Conservation (phyloP, 2,888 invertebrate species). For the Phymatocera aterrima region DNA sequence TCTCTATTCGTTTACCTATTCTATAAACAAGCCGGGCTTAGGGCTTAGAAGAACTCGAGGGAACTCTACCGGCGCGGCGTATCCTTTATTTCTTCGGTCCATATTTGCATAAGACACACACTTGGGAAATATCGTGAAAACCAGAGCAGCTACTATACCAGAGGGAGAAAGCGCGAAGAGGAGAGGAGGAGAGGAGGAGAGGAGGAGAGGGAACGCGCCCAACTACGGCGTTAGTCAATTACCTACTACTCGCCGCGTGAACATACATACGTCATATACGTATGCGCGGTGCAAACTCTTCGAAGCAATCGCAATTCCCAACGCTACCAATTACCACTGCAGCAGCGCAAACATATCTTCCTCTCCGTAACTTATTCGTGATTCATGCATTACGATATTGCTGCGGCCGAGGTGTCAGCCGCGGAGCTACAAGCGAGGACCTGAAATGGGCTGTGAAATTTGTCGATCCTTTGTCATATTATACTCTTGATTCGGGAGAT, state of each 20-base stretch:
- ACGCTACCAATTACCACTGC: constrained; percentile 53
- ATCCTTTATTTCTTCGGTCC: constrained; percentile 16
- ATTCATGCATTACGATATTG: not conserved
- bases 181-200: not conserved
- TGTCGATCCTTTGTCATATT: too few species aligned
- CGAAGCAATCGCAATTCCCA: constrained; percentile 53
- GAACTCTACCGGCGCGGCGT: not conserved
- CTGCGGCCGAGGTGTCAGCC: not conserved
- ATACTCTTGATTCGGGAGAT: not conserved
- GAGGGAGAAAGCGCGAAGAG: not conserved
- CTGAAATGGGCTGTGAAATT: not conserved
- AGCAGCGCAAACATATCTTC: constrained; percentile 34
- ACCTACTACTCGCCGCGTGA: constrained; percentile 49
- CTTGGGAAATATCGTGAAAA: constrained; percentile 37
- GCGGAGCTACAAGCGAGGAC: too few species aligned
- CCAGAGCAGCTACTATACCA: not conserved
- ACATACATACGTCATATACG: too few species aligned
- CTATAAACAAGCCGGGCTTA: too few species aligned
- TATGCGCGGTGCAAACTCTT: constrained; percentile 45
- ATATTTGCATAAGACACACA: constrained; percentile 29
- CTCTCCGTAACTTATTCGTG: not conserved
- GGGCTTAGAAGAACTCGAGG: not conserved
- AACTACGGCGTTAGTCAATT: constrained; percentile 51
- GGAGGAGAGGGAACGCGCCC: not conserved
- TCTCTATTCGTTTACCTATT: too few species aligned